These are phyloP conservation scores for Ahaetulla prasina DNA, from an alignment of 2,113 vertebrate genomes.

Conservation along the genomic window DNA sequence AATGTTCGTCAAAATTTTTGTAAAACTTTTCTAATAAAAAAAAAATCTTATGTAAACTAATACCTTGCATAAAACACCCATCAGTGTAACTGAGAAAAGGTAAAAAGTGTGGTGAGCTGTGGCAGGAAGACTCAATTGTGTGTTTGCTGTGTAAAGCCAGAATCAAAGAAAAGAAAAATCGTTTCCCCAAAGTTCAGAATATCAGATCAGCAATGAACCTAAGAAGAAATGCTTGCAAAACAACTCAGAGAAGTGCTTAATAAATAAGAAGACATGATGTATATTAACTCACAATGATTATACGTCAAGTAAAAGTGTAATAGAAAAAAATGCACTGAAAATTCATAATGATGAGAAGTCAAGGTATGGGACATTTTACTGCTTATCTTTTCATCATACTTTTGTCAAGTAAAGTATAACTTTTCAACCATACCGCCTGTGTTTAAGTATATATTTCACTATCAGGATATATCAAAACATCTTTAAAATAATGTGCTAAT, in stretches of 20 bases:
- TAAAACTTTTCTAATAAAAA: no score
- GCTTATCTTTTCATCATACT: not conserved
- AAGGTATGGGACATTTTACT: not conserved
- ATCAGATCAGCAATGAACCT: no score
- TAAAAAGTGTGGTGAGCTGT: not conserved
- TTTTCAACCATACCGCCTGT: not conserved
- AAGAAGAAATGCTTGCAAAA: not conserved
- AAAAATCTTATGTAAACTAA: not conserved
- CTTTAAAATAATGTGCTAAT: not conserved
- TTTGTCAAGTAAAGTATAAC: not conserved
- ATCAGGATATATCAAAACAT: constrained; percentile 7
- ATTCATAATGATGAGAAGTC: not conserved
- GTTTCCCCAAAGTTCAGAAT: not conserved
- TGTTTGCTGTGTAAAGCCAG: not conserved
- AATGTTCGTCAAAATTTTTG: no score
- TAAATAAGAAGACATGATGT: constrained; percentile 47
- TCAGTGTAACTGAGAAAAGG: not conserved
- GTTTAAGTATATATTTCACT: constrained; percentile 42
- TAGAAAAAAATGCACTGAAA: not conserved
- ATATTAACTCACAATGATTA: constrained; percentile 51
- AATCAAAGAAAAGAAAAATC: not conserved
- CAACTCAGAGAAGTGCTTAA: no score
- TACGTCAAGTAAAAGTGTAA: not conserved
- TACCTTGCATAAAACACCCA: not conserved
- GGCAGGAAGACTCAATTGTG: not conserved